These are phyloP conservation scores for Vanessa cardui DNA, from an alignment of 2,888 invertebrate genomes.

Conservation along the genomic window DNA sequence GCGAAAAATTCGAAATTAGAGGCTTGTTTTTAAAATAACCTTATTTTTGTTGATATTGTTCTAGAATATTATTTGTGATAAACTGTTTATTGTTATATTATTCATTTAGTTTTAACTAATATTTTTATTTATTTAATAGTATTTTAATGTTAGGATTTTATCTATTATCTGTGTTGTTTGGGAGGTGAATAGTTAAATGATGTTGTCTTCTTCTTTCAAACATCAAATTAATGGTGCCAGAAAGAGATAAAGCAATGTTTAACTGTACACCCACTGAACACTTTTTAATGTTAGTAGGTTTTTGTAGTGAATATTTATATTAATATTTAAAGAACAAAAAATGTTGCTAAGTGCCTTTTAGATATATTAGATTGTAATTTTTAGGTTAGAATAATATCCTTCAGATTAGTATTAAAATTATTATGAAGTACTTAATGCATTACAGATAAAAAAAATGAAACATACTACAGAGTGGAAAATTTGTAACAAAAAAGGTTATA, in stretches of 20 bases:
- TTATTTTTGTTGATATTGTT: not conserved
- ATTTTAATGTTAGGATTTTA: not conserved
- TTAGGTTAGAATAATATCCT: too few species aligned
- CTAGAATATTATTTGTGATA: conserved; percentile 2
- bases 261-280: too few species aligned
- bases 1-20: not conserved
- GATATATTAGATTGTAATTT: not conserved
- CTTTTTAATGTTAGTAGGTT: too few species aligned
- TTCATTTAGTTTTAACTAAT: not conserved
- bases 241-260: too few species aligned
- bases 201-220: too few species aligned
- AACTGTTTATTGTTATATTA: not conserved
- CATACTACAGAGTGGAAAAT: too few species aligned
- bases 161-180: too few species aligned
- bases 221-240: too few species aligned
- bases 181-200: too few species aligned
- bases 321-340: not conserved
- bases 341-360: conserved; percentile 12
- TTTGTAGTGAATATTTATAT: not conserved
- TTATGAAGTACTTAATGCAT: not conserved
- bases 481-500: too few species aligned
- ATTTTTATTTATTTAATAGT: not conserved
- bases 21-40: not conserved
- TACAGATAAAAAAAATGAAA: too few species aligned
- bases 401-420: too few species aligned